Evolutionary conservation across 2,888 invertebrate genomes (phyloP).

Genomic region (Napeogenes sylphis): DNA sequence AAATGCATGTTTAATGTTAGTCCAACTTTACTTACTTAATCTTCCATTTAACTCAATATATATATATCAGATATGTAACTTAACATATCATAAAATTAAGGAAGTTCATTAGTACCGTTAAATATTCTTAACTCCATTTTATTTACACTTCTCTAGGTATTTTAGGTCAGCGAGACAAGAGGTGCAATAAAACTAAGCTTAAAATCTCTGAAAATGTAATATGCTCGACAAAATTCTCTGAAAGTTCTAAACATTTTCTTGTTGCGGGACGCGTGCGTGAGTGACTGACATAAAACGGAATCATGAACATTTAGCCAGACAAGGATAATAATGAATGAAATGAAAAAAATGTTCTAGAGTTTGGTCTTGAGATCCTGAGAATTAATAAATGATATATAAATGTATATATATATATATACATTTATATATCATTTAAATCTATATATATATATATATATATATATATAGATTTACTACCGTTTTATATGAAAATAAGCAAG

Average conservation of each 20-base stretch:
- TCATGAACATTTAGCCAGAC: constrained; percentile 55
- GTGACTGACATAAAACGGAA: constrained; percentile 60
- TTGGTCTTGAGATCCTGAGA: too few species aligned
- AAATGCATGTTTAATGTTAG: too few species aligned
- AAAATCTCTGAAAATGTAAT: constrained; percentile 1
- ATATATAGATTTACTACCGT: too few species aligned
- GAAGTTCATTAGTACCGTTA: not conserved
- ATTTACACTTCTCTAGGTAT: not conserved
- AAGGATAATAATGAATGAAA: too few species aligned
- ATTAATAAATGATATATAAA: too few species aligned
- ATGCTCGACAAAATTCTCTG: constrained; percentile 4
- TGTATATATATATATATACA: too few species aligned
- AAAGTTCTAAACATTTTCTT: constrained; percentile 16
- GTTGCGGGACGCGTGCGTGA: constrained; percentile 53
- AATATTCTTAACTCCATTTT: not conserved
- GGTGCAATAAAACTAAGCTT: constrained; percentile 4
- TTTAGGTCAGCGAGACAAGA: constrained; percentile 5
- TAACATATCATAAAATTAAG: not conserved
- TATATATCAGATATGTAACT: not conserved
- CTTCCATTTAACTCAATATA: not conserved
- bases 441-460: too few species aligned
- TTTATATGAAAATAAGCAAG: too few species aligned
- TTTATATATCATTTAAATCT: too few species aligned
- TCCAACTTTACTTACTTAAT: too few species aligned
- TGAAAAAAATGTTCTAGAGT: too few species aligned